Base-by-base conservation (phyloP, 2,113 vertebrate genomes). In the Elachura formosa region DNA sequence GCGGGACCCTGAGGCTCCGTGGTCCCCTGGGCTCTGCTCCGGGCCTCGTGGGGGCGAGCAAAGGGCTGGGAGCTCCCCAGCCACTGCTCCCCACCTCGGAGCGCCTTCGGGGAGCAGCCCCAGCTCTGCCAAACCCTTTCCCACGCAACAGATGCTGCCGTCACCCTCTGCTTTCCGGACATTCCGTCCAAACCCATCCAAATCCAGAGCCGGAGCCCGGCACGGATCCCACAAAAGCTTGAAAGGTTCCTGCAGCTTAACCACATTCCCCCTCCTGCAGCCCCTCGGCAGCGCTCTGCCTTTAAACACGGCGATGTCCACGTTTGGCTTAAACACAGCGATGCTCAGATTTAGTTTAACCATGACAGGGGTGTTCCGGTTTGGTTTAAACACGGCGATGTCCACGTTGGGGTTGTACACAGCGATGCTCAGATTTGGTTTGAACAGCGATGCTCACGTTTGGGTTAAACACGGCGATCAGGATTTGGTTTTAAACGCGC, bases 61-160 rank as follows among this genome's bases (percentile, higher is more conserved):
- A 46, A 58, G 64, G 14, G 20, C 28, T 2, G 8, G 8, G 33
- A 55, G n/a, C n/a, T n/a, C n/a, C n/a, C n/a, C n/a, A 75, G 67
- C 24, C 74, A 13, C 58, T 0, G 6, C 31, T 68, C 40, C 66
- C 23, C 45, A 16, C 29, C 33, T 2, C 2, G 9, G 40, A 28
- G 10, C 0, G 1, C 3, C 3, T 63, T 4, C 3, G 13, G 41
- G 59, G n/a, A 21, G 28, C 15, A 10, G 52, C 41, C 3, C 1
- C 66, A 43, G 51, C 46, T 82, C 84, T 28, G 38, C 62, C 19
- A 43, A 15, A 20, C 5, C 41, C 6, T 31, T 38, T n/a, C 40
- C 49, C 14, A 2, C 45, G 2, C 45, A 48, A 6, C 21, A 51
- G 55, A 43, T 4, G 19, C 16, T 59, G 56, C n/a, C 0, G 7